Evolutionary conservation across 2,888 invertebrate species (phyloP), one percentile per base, ranked within the genome.

Genomic region (Corythucha ciliata): DNA sequence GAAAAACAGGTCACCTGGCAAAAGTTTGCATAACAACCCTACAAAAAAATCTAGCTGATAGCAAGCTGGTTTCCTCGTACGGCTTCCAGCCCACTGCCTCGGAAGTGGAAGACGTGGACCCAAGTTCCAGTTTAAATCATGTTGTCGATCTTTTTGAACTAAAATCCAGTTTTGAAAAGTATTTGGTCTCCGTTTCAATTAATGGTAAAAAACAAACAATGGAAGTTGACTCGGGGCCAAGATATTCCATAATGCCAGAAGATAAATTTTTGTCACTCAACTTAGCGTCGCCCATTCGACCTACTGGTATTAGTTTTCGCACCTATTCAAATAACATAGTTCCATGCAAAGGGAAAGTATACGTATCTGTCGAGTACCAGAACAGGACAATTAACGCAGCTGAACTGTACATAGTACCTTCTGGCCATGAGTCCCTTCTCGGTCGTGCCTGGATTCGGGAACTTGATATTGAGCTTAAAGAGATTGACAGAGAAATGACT

Each of bases 181-280:
- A 48, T 26, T n/a, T 46, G 12, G 24, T 46, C 24, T 20, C 46
- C 12, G 22, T 46, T 22, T 33, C 4, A 8, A 36, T 48, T n/a
- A 48, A 48, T 26, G 48, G 48, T 12, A 22, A 21, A 12, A 18
- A 37, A 20, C 39, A 37, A 21, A 36, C 14, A 39, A 36, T 48
- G 26, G 48, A 48, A 27, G 37, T 48, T 2, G 48, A 48, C 39
- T 48, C 48, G 21, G 48, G 48, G 26, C 37, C 48, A 10, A 25
- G 48, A 10, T 48, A 39, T 14, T 36, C 48, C 12, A 36, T 46
- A n/a, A 20, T 46, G 33, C 33, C 46, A 22, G 46, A 46, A 22
- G 46, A 46, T 18, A 33, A 18, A 22, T 46, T 46, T 46, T 22
- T 7, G 3, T 22, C 32, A 33, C 33, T 46, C 14, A 34, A 46